Evolutionary conservation across 2,797 vertebrate genomes (phyloP).

Genomic region (Delichon dasypus): DNA sequence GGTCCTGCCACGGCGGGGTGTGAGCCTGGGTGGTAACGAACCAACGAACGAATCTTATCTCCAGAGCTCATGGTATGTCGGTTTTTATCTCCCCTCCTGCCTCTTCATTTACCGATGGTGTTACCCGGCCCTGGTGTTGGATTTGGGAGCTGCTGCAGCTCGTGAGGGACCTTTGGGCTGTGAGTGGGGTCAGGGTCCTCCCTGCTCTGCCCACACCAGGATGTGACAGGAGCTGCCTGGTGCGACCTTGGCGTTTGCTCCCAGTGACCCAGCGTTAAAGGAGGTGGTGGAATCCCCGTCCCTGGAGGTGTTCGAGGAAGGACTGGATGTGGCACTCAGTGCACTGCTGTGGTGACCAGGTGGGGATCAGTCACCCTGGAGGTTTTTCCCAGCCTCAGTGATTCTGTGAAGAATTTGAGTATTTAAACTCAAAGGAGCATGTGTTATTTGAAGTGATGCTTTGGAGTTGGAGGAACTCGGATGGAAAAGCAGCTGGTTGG

Average conservation of each 20-base stretch:
- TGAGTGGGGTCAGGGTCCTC: not conserved
- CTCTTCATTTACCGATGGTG: fast-evolving
- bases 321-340: not conserved
- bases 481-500: not conserved
- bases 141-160: not conserved
- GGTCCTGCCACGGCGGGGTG: fast-evolving
- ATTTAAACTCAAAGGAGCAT: not conserved
- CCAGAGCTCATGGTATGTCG: not conserved
- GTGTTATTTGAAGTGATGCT: not conserved
- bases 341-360: not conserved
- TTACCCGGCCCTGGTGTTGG: not conserved
- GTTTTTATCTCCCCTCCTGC: not conserved
- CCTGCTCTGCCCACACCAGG: not conserved
- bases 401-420: not conserved
- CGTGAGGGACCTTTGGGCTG: not conserved
- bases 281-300: not conserved
- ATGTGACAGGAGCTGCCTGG: not conserved
- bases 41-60: not conserved
- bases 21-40: not conserved
- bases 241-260: not conserved
- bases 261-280: not conserved
- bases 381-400: not conserved
- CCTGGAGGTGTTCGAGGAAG: not conserved
- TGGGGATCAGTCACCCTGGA: fast-evolving
- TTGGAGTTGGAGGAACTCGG: not conserved